Evolutionary conservation across 2,113 vertebrate genomes (phyloP).

Genomic region (Pardalotus punctatus): DNA sequence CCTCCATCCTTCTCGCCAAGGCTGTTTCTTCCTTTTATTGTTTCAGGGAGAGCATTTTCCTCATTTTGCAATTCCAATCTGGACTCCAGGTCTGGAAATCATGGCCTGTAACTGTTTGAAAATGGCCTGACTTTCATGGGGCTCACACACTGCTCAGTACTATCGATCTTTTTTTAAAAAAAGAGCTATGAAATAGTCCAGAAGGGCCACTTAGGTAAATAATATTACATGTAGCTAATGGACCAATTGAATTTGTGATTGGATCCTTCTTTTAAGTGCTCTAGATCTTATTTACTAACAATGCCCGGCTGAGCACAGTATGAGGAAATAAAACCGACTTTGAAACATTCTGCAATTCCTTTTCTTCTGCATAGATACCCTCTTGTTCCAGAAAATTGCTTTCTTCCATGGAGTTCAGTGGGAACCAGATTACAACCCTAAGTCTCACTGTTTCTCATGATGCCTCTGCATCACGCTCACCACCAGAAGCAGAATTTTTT

Average conservation of each 20-base stretch:
- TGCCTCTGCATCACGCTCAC: not conserved
- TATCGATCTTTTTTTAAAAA: conserved; percentile 12
- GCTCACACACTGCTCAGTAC: not conserved
- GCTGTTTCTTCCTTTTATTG: not conserved
- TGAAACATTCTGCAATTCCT: not conserved
- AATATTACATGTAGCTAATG: conserved; percentile 44
- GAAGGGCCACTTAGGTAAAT: conserved; percentile 50
- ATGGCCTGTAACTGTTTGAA: not conserved
- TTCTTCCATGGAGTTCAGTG: not conserved
- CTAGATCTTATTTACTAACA: conserved; percentile 60
- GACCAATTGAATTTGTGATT: conserved; percentile 31
- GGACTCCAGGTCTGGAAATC: not conserved
- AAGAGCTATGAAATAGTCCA: conserved; percentile 40
- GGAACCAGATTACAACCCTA: not conserved
- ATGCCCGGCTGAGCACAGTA: not conserved
- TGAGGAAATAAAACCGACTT: conserved; percentile 15
- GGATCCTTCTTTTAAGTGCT: conserved; percentile 40
- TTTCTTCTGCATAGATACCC: not conserved
- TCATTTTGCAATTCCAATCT: not conserved
- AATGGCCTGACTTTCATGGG: not conserved
- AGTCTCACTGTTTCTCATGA: not conserved
- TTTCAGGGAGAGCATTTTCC: not conserved
- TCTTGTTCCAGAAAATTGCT: not conserved
- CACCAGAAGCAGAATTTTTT: not conserved
- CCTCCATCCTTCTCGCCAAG: not conserved